Conservation (phyloP, 2,888 invertebrate genomes). For the Torymus aiolomorphi region DNA sequence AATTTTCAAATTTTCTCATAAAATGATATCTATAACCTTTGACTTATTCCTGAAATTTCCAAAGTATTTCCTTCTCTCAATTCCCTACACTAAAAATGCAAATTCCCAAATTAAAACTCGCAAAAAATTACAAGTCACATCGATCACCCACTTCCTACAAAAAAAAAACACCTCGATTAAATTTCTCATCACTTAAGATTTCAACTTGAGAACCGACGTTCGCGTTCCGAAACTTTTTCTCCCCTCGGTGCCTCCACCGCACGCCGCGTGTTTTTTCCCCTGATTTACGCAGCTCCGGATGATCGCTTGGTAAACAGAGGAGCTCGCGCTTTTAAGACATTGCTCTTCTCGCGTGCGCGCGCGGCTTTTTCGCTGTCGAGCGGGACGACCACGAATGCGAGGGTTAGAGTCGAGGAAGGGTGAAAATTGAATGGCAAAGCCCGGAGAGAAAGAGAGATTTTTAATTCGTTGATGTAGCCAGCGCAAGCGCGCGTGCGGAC, state of each 20-base stretch:
- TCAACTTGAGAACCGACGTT: neutral
- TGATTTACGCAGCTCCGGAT: constrained; percentile 49
- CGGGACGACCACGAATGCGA: constrained; percentile 10
- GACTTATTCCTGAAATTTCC: too few relatives aligned
- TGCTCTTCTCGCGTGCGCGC: constrained; percentile 3
- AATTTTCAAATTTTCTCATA: too few relatives aligned
- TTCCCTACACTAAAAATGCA: too few relatives aligned
- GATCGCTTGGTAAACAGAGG: constrained; percentile 50
- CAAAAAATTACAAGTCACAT: too few relatives aligned
- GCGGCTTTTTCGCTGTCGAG: constrained; percentile 23
- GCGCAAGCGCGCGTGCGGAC: neutral
- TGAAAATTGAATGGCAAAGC: neutral
- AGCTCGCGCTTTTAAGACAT: constrained; percentile 48
- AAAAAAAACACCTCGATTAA: too few relatives aligned
- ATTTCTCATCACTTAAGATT: too few relatives aligned
- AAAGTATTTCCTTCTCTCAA: too few relatives aligned
- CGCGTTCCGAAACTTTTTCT: neutral
- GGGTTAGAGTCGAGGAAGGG: neutral
- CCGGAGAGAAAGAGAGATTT: constrained; percentile 1
- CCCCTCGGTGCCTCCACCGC: neutral
- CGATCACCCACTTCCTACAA: too few relatives aligned
- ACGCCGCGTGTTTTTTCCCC: constrained; percentile 4
- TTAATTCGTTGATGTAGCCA: constrained; percentile 15
- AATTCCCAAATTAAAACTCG: too few relatives aligned
- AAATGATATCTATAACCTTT: too few relatives aligned